Base-by-base conservation (phyloP, 2,797 vertebrate species). In the Neopelma chrysocephalum region DNA sequence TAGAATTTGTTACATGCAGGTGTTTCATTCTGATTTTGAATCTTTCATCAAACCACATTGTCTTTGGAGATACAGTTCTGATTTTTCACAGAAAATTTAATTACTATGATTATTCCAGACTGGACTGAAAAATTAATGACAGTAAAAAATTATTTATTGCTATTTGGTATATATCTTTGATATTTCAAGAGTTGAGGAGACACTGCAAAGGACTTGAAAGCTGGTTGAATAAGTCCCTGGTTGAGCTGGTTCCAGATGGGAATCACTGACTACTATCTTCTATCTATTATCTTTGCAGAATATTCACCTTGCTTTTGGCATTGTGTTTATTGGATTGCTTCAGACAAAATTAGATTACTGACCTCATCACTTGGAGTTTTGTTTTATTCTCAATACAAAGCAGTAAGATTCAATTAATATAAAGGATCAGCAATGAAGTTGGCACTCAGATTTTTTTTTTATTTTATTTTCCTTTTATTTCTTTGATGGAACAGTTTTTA, bases 31-130 rank as follows among this genome's bases (percentile, higher is more conserved):
- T 88, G 86, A 94, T 96, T 92, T 57, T n/a, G 82, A 64, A 61
- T 84, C 72, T 91, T 96, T 94, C 93, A 95, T 89, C 90, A 96
- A 84, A 23, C 29, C 22, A 47, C 61, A 58, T 70, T 95, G 87
- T 95, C 95, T 95, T 97, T 89, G 62, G 89, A 96, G 90, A 90
- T 85, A 92, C 0, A 68, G 18, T n/a, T 75, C 53, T 6, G 29
- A 93, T 92, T 96, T 95, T 96, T 48, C 47, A 80, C 50, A 94
- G 71, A 86, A 96, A 95, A 89, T 82, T 89, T 94, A 94, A 92
- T 96, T 95, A 94, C 54, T 83, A 38, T 51, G 47, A 79, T 32
- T 84, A 81, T 94, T 89, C 58, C 71, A 92, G 71, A 31, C 56
- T 78, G 84, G 58, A 87, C 48, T 84, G 71, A 95, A 95, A 96